Base-by-base conservation (phyloP, 1,140 invertebrate genomes). In the Riptortus pedestris region DNA sequence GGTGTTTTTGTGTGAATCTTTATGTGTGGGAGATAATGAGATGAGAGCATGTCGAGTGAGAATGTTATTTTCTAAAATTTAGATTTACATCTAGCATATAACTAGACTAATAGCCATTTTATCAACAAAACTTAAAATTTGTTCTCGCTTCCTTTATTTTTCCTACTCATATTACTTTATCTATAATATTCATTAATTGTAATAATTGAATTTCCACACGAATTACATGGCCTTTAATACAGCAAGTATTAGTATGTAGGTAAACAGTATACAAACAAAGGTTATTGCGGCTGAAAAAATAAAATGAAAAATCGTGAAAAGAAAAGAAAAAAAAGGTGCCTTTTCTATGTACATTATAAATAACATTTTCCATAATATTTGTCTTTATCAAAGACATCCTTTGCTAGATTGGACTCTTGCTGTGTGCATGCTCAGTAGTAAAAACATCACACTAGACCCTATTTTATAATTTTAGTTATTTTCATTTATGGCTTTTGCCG, bases 221-320 rank as follows among this genome's bases (percentile, higher is more conserved):
- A 55, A 55, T 55, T 55, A 55, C 22, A 24, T 24, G 51, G 51
- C 51, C 51, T 55, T 55, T 55, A 55, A 22, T 24, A 55, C 22
- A 55, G 51, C 51, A 55, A 55, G 14, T 3, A 55, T 55, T 55
- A 55, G 51, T 55, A 4, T 55, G 24, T 55, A 55, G 51, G 16
- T 55, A 55, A 26, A 24, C 22, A 26, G 51, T 55, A 55, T 55
- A 55, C 51, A 55, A 26, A 55, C 4, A 24, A 55, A 55, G 4
- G 26, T 24, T 55, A 55, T 24, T 26, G 51, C 51, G 9, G 24
- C 14, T 55, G 24, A 1, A 55, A 27, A 55, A 24, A 24, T 55
- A 55, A 24, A 55, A 55, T 55, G 22, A 27, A 55, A 55, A 55
- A n/a, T n/a, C n/a, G n/a, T n/a, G n/a, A 47, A n/a, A 45, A 48